Evolutionary conservation across 37 sponge, comb jelly and placozoan genomes (phyloP), one percentile per base, ranked within the genome.

Genomic region (Cladorhizidae sp.): DNA sequence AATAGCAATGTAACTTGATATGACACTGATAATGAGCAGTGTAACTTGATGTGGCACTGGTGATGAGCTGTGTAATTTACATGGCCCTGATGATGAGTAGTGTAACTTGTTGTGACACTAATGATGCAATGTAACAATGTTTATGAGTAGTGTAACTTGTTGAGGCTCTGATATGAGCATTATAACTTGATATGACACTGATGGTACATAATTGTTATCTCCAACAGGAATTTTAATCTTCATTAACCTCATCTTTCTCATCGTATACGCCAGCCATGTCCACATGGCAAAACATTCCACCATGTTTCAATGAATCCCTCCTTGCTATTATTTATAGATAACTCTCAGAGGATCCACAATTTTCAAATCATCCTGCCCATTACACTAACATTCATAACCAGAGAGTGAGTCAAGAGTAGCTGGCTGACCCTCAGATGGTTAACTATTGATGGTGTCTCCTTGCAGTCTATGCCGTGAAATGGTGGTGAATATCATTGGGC

Each of bases 381-480:
- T 0, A 81, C 82, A 9, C 70, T 87, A 40, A 9, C 70, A 1
- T 87, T 81, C 35, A 18, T 76, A 7, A 15, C 28, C 17, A 79
- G 86, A 79, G 58, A 86, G 86, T 65, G n/a, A n/a, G n/a, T 0
- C n/a, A 29, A 2, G 42, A 23, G 20, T 1, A n/a, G n/a, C n/a
- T n/a, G 21, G 39, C 3, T 67, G 8, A 31, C 5, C 2, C 7
- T 3, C 28, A 41, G 42, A 11, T 68, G 39, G 3, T 37, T 11
- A 68, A 17, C 31, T 37, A 17, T 68, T 7, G 11, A 3, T 37
- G 3, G 1, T 25, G 5, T 52, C 2, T 79, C 5, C 20, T 74
- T 55, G 28, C 65, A 93, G 93, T 93, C 12, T 94, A 94, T 56
- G n/a, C 76, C 0, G 67, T 43, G 95, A 94, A 57, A 73, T 88